Evolutionary conservation across 2,113 vertebrate species (phyloP), one percentile per base, ranked within the genome.

Genomic region (Pseudorhombus dupliciocellatus): DNA sequence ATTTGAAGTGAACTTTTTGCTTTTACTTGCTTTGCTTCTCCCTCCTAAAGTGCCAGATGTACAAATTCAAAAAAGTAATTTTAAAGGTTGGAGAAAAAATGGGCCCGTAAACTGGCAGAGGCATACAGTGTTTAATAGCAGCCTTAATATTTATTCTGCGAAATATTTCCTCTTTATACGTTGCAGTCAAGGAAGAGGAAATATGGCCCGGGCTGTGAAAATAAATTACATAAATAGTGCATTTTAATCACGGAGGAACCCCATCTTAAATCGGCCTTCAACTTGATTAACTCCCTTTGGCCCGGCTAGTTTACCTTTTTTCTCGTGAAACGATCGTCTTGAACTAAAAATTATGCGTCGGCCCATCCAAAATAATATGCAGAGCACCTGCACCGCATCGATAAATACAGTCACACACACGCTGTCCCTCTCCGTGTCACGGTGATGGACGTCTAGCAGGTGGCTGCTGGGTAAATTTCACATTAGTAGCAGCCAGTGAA

Each of bases 391-490:
- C 66, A 42, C 46, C 50, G 46, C 34, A 75, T 76, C 58, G 15
- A 55, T 68, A 57, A 76, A 59, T 79, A 56, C 42, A 69, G 56
- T 52, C 73, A 20, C 64, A 21, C 53, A 12, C 75, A n/a, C 59
- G 18, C 69, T 24, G 46, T 68, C 71, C 80, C 77, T 74, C 76
- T 72, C 70, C 70, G 56, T 80, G 74, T 87, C 76, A 63, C 21
- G 4, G 76, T 87, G 84, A 89, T 74, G 80, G 81, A 83, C 80
- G 66, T 81, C 78, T 64, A 90, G 88, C 93, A 93, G 92, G 92
- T 92, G 92, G 91, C 88, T 82, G 70, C 81, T 89, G 85, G 88
- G 88, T 90, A 92, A 90, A 90, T 86, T 89, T 87, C 74, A 26
- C 86, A 90, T 91, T 91, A 88, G 79, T 81, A 75, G 84, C 77